These are phyloP conservation scores for Columba janthina DNA, from an alignment of 2,113 vertebrate genomes.

Conservation along the genomic window DNA sequence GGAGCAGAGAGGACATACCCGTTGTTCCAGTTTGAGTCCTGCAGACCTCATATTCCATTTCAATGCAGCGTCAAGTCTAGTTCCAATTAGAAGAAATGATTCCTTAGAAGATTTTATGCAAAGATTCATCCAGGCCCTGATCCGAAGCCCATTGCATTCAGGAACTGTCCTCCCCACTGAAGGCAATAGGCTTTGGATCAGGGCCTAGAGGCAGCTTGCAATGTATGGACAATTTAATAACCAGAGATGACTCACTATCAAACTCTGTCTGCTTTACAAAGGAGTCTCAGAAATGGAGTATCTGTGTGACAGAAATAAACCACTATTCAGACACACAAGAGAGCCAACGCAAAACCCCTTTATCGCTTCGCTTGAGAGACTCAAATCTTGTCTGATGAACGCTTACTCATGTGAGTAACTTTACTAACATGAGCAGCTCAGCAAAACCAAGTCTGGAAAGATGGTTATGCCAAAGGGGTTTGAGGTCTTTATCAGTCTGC, in stretches of 20 bases:
- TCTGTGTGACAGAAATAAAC: constrained; percentile 40
- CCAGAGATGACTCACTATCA: constrained; percentile 17
- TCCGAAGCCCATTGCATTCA: not conserved
- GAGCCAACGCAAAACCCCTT: not conserved
- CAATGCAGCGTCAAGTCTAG: not conserved
- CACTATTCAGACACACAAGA: not conserved
- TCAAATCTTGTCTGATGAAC: not conserved
- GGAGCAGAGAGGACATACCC: not conserved
- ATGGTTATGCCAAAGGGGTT: not conserved
- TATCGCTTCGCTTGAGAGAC: not conserved
- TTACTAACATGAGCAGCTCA: not conserved
- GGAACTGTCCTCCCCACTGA: not conserved
- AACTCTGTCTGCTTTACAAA: not conserved
- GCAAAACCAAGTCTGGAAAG: not conserved
- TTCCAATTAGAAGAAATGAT: not conserved
- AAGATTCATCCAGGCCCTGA: not conserved
- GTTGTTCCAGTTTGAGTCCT: not conserved
- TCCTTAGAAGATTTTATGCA: not conserved
- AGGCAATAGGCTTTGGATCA: not conserved
- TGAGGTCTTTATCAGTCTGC: not conserved
- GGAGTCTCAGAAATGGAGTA: constrained; percentile 27
- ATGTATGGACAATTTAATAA: constrained; percentile 42
- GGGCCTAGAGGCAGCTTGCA: not conserved
- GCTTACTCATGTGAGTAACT: not conserved
- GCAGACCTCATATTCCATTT: not conserved